phyloP scores from a whole-genome alignment of 2,888 invertebrate species.

The Chrysolina oricalcia region DNA sequence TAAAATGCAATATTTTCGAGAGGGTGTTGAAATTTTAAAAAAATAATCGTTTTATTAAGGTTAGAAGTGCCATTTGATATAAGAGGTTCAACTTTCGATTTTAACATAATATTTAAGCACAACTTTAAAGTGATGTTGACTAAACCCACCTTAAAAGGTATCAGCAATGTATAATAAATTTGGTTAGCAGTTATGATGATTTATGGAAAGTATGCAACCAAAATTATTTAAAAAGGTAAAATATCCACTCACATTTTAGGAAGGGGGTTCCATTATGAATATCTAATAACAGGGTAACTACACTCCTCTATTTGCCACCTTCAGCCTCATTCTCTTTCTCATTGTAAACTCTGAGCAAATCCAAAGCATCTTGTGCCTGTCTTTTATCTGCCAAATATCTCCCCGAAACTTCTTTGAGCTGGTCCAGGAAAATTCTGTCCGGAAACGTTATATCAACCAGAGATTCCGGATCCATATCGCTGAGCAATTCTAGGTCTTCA shows the following conservation, averaged over 20 bases:
- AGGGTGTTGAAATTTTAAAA: too few relatives aligned
- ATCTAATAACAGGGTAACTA: constrained; percentile 41
- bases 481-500: constrained; percentile 87
- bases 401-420: constrained; percentile 88
- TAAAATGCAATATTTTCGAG: too few relatives aligned
- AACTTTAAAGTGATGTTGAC: too few relatives aligned
- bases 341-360: constrained; percentile 84
- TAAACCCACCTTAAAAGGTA: too few relatives aligned
- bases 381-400: constrained; percentile 82
- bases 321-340: constrained; percentile 63
- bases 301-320: constrained; percentile 46
- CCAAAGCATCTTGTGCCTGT: constrained; percentile 90
- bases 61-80: too few relatives aligned
- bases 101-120: too few relatives aligned
- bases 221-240: too few relatives aligned
- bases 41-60: too few relatives aligned
- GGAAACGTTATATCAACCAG: constrained; percentile 85
- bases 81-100: too few relatives aligned
- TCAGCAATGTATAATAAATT: too few relatives aligned
- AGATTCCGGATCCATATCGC: constrained; percentile 93
- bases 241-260: constrained; percentile 37
- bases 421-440: constrained; percentile 84
- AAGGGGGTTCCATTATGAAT: constrained; percentile 35
- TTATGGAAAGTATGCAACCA: background rate
- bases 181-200: background rate